Base-by-base conservation (phyloP, 2,888 invertebrate genomes). In the Seira musarum region DNA sequence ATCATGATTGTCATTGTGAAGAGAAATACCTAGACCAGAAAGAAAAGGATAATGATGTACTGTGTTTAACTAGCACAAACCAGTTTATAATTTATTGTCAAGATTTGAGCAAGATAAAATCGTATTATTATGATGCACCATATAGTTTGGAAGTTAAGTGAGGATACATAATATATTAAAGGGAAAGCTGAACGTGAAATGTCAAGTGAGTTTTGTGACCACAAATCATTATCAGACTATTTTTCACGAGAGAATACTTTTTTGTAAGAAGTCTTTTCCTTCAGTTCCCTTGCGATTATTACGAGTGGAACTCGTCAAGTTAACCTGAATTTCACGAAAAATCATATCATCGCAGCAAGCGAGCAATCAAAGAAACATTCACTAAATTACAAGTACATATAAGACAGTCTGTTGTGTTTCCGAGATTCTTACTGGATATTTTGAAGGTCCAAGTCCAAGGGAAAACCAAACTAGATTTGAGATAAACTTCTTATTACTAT, bases 201-300 rank as follows among this genome's bases (percentile, higher is more conserved):
- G 72, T 72, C 72, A 46, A 72, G 72, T 72, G 72, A 72, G 46
- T 72, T 46, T 64, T 72, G 70, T 63, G 63, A 72, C 72, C 72
- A 63, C 72, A 72, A 72, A 72, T 72, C 64, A 72, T 72, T 72
- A 64, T 21, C 60, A 21, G 60, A 60, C 60, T 60, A 60, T 60
- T 60, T 60, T 60, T 60, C 22, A 8, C 10, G 60, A 60, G 60
- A 8, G 60, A 60, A 60, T 57, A 60, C 5, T 22, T 5, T 60
- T 60, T 60, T 60, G 2, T 30, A 30, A 60, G n/a, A 57, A n/a
- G 57, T 21, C 60, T 60, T 60, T 60, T 21, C 5, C 60, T 49
- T 60, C 8, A 10, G 60, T n/a, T 22, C 60, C 21, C 60, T 21
- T 21, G 60, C 22, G 60, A 60, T 60, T 60, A 60, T 21, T 60